Conservation (phyloP, 2,113 vertebrate genomes). For the Gallinago media region DNA sequence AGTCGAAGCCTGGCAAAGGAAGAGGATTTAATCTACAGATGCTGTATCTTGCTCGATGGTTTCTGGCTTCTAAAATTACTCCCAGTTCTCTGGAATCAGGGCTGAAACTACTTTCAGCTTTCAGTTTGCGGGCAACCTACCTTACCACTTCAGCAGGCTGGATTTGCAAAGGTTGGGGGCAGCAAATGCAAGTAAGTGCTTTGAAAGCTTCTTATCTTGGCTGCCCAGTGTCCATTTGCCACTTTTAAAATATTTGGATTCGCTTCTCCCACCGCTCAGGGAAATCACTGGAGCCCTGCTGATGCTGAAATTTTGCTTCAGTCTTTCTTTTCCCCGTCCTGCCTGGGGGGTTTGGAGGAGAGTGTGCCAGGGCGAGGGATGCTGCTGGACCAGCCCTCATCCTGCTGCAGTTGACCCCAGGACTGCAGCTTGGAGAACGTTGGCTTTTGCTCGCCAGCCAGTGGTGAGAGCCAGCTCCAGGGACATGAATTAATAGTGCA, state of each 20-base stretch:
- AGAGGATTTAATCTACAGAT: constrained; percentile 38
- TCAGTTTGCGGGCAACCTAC: not conserved
- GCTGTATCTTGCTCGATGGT: constrained; percentile 14
- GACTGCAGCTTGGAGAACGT: not conserved
- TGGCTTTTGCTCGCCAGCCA: rapidly evolving
- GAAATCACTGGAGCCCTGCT: not conserved
- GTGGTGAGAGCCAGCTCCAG: rapidly evolving
- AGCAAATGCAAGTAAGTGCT: not conserved
- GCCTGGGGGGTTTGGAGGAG: not conserved
- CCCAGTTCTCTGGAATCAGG: constrained; percentile 3
- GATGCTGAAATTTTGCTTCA: not conserved
- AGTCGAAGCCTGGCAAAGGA: not conserved
- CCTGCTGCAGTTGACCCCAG: not conserved
- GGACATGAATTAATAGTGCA: not conserved
- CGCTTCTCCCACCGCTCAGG: not conserved
- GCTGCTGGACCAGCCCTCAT: not conserved
- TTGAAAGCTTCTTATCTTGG: not conserved
- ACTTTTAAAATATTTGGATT: not conserved
- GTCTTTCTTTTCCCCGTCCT: not conserved
- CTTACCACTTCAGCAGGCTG: not conserved
- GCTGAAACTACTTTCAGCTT: constrained; percentile 2
- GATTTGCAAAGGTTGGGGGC: not conserved
- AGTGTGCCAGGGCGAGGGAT: rapidly evolving
- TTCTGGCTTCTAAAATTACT: constrained; percentile 53
- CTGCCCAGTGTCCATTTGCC: not conserved